Evolutionary conservation across 30 jellyfish, hydroid and myxozoan genomes (phyloP).

Genomic region (Chironex yamaguchii): DNA sequence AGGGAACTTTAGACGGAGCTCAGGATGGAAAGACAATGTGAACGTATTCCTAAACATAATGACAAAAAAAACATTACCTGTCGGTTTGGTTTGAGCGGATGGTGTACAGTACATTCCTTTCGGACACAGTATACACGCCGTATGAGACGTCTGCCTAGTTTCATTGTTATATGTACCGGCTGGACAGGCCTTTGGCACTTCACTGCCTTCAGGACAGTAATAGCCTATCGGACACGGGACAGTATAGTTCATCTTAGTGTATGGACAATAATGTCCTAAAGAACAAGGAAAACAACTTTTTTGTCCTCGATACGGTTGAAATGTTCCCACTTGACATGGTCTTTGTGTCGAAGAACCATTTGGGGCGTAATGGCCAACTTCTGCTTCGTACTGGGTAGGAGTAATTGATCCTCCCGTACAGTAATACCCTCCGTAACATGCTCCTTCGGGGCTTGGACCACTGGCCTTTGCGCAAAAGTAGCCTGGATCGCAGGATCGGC

Average conservation of each 20-base stretch:
- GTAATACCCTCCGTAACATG: conserved; percentile 94
- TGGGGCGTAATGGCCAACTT: conserved; percentile 93
- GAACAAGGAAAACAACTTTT: conserved; percentile 92
- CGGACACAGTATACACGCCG: conserved; percentile 93
- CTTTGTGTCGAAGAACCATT: conserved; percentile 91
- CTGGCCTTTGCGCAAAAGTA: conserved; percentile 96
- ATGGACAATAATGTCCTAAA: conserved; percentile 88
- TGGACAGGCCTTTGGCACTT: conserved; percentile 91
- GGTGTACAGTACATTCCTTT: conserved; percentile 91
- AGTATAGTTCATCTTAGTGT: conserved; percentile 74
- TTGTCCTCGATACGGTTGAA: conserved; percentile 84
- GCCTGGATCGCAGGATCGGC: conserved; percentile 99
- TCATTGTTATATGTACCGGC: conserved; percentile 95
- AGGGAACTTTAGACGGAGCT: no score
- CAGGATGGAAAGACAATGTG: no score
- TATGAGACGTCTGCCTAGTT: conserved; percentile 71
- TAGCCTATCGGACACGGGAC: conserved; percentile 90
- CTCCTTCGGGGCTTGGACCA: conserved; percentile 99
- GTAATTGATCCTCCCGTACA: conserved; percentile 87
- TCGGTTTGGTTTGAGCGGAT: conserved; percentile 87
- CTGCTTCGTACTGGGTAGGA: conserved; percentile 89
- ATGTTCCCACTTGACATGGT: conserved; percentile 98
- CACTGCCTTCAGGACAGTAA: conserved; percentile 98
- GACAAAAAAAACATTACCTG: conserved; percentile 68
- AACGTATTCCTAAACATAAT: no score